These are phyloP conservation scores for Sphecodes monilicornis DNA, from an alignment of 2,888 invertebrate genomes.

Conservation along the genomic window DNA sequence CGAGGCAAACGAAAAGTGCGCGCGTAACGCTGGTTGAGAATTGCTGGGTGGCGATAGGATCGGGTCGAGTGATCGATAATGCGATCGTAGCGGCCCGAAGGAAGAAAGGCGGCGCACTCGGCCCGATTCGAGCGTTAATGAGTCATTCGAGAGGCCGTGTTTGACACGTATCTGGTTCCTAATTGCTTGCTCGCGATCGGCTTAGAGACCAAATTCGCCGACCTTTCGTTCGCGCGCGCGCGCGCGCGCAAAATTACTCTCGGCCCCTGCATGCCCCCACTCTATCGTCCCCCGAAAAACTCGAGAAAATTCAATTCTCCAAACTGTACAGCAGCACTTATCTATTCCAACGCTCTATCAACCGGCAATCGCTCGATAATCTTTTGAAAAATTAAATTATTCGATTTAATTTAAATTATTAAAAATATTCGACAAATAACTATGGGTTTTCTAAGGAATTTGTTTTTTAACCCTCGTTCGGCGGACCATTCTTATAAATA, in stretches of 20 bases:
- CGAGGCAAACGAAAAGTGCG: not conserved
- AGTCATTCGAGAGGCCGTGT: conserved; percentile 41
- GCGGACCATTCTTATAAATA: no score
- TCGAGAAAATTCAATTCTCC: not conserved
- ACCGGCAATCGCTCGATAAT: no score
- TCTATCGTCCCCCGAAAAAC: not conserved
- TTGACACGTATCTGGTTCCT: conserved; percentile 44
- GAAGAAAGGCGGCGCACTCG: conserved; percentile 36
- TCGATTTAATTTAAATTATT: no score
- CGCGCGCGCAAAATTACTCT: conserved; percentile 14
- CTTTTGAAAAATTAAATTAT: no score
- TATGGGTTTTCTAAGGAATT: no score
- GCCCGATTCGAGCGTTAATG: conserved; percentile 45
- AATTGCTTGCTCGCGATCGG: conserved; percentile 26
- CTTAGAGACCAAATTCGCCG: conserved; percentile 30
- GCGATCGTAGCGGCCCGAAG: conserved; percentile 39
- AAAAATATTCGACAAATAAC: no score
- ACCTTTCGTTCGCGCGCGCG: no score
- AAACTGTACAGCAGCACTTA: no score
- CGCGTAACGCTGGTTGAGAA: conserved; percentile 47
- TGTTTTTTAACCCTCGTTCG: no score
- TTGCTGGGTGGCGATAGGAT: conserved; percentile 50
- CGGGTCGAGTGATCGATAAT: conserved; percentile 53
- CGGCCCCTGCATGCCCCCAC: not conserved
- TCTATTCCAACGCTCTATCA: no score